Conservation (phyloP, 1,140 invertebrate species). For the Drosophila jambulina region DNA sequence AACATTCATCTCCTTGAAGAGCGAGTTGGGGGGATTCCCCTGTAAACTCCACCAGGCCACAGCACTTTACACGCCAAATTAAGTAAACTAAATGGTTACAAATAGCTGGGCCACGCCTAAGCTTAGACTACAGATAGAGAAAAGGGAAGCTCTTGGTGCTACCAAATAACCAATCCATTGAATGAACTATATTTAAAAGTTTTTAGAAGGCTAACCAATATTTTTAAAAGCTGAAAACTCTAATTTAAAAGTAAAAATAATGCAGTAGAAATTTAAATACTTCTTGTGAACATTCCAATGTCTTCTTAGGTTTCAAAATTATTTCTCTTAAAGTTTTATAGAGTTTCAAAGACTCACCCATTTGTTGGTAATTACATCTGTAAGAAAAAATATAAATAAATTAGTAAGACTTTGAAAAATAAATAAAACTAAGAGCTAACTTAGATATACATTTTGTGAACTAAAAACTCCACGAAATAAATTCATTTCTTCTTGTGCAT, state of each 20-base stretch:
- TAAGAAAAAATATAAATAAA: neutral
- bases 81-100: slow-evolving; percentile 64
- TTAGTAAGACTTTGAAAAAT: neutral
- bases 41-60: slow-evolving; percentile 15
- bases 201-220: neutral
- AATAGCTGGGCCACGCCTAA: slow-evolving; percentile 33
- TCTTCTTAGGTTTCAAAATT: neutral
- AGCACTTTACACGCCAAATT: slow-evolving; percentile 63
- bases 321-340: neutral
- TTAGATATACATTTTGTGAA: neutral
- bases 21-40: neutral
- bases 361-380: neutral
- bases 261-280: neutral
- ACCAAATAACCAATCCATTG: neutral
- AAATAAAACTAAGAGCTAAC: neutral
- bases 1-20: slow-evolving; percentile 46
- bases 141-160: neutral
- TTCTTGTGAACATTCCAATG: neutral
- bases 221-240: neutral
- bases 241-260: neutral
- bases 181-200: too few relatives aligned
- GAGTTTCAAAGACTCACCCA: neutral
- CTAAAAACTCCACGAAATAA: neutral
- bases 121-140: neutral
- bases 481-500: neutral